Evolutionary conservation across 2,113 vertebrate genomes (phyloP).

Genomic region (Sylvietta virens): DNA sequence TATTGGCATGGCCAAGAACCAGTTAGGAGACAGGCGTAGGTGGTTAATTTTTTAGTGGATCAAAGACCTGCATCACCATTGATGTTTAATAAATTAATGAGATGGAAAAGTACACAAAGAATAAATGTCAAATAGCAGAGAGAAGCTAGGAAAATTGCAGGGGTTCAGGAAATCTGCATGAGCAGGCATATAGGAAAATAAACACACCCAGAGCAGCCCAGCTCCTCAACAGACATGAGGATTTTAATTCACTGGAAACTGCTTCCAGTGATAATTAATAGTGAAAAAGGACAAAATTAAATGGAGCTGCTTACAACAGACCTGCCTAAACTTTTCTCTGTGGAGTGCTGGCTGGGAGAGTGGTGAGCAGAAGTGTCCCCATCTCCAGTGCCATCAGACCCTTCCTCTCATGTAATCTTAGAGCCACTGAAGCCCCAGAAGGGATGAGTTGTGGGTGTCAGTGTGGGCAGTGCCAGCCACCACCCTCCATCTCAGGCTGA

Average conservation of each 20-base stretch:
- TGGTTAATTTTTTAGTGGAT: background rate
- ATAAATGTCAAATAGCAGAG: background rate
- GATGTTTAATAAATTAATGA: conserved; percentile 29
- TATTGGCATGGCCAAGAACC: background rate
- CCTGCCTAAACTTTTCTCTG: background rate
- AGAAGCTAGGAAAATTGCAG: background rate
- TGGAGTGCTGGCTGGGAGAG: background rate
- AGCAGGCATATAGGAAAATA: background rate
- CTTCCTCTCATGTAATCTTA: background rate
- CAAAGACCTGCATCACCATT: background rate
- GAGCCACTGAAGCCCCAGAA: background rate
- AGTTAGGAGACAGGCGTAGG: background rate
- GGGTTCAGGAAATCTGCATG: background rate
- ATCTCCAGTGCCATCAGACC: background rate
- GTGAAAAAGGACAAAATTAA: background rate
- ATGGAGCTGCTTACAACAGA: background rate
- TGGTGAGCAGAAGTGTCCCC: background rate
- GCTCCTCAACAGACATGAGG: rapidly evolving
- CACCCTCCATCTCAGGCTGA: rapidly evolving
- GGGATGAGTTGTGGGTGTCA: rapidly evolving
- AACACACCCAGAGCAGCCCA: background rate
- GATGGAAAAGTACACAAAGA: background rate
- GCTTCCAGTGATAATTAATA: background rate
- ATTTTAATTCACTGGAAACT: background rate
- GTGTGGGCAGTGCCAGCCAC: background rate